Evolutionary conservation across 2,797 vertebrate genomes (phyloP).

Genomic region (Danio jaintianensis): DNA sequence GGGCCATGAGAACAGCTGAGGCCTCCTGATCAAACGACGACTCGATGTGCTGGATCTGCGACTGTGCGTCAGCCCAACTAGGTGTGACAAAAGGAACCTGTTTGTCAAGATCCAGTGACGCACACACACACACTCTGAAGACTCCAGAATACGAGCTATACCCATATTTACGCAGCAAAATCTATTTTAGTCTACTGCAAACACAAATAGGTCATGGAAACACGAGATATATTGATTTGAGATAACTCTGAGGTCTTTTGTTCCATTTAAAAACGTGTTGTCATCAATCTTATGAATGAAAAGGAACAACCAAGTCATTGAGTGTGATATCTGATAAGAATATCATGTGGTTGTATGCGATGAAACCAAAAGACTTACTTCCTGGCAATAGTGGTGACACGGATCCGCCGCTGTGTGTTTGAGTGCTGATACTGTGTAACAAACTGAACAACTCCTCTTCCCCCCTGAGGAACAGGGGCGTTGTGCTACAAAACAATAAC

Average conservation of each 20-base stretch:
- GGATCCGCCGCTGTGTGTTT: slow-evolving; percentile 89
- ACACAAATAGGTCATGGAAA: slow-evolving; percentile 15
- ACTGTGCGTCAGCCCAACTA: slow-evolving; percentile 98
- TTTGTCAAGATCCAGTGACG: slow-evolving; percentile 7
- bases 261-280: neutral
- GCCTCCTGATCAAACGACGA: slow-evolving; percentile 97
- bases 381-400: slow-evolving; percentile 93
- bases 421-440: slow-evolving; percentile 97
- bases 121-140: slow-evolving; percentile 14
- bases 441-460: slow-evolving; percentile 93
- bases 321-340: slow-evolving; percentile 12
- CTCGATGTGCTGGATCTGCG: slow-evolving; percentile 95
- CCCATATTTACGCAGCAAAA: neutral
- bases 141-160: neutral
- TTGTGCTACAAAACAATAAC: slow-evolving; percentile 83
- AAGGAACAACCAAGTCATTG: neutral
- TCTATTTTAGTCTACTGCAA: slow-evolving; percentile 30
- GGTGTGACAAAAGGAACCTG: slow-evolving; percentile 38
- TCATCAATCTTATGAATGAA: neutral
- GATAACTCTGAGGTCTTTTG: neutral
- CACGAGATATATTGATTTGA: neutral
- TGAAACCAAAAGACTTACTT: slow-evolving; percentile 82
- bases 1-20: slow-evolving; percentile 93
- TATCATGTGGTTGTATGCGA: slow-evolving; percentile 6
- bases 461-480: slow-evolving; percentile 91